These are phyloP conservation scores for Dyspetes luteomarginatus DNA, from an alignment of 2,888 invertebrate species.

Conservation along the genomic window DNA sequence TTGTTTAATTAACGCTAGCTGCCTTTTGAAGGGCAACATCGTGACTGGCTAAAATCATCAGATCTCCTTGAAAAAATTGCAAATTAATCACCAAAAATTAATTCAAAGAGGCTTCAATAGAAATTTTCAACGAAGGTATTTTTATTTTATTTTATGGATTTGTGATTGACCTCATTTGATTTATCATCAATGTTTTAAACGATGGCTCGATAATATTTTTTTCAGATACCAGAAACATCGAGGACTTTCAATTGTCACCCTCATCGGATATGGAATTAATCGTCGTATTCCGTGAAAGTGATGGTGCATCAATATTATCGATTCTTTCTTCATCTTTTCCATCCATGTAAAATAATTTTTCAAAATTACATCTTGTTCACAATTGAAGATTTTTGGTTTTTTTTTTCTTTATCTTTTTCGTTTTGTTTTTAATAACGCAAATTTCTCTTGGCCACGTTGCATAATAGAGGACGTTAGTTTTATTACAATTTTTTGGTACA, in stretches of 20 bases:
- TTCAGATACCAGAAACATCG: not conserved
- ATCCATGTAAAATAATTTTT: not conserved
- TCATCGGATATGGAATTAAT: not conserved
- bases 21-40: slow-evolving; percentile 85
- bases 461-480: slow-evolving; percentile 56
- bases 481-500: slow-evolving; percentile 69
- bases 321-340: not conserved
- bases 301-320: not conserved
- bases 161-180: not conserved
- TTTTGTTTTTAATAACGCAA: slow-evolving; percentile 47
- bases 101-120: not conserved
- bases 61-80: not conserved
- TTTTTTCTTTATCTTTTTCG: not conserved
- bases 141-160: not conserved
- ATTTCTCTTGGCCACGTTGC: slow-evolving; percentile 18
- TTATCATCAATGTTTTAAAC: not conserved
- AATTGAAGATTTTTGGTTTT: not conserved
- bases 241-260: not conserved
- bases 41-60: slow-evolving; percentile 72
- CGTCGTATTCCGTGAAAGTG: not conserved
- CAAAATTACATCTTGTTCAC: not conserved
- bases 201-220: not conserved
- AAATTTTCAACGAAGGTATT: not conserved
- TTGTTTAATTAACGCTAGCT: slow-evolving; percentile 82
- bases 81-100: not conserved